Evolutionary conservation across 1,140 invertebrate species (phyloP).

Genomic region (Papilio helenus): DNA sequence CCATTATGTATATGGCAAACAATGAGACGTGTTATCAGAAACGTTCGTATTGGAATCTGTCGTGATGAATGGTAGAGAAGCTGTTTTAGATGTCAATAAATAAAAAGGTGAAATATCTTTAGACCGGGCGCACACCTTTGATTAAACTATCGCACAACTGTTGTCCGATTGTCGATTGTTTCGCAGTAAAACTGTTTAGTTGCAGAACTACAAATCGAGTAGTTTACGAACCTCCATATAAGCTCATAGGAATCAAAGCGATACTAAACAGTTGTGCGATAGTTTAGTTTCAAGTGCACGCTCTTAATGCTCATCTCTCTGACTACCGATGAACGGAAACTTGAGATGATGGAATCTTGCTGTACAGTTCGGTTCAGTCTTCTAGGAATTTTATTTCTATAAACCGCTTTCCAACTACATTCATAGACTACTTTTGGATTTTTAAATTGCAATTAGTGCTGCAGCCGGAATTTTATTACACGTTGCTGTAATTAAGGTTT

Average conservation of each 20-base stretch:
- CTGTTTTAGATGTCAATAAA: constrained; percentile 81
- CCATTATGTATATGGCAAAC: constrained; percentile 79
- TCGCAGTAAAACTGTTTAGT: too few relatives aligned
- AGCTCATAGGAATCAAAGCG: too few relatives aligned
- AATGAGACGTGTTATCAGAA: constrained; percentile 75
- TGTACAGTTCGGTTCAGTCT: constrained; percentile 52
- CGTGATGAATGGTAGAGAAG: constrained; percentile 71
- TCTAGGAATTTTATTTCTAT: not conserved
- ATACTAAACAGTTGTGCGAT: too few relatives aligned
- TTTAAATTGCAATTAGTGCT: constrained; percentile 30
- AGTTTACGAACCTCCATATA: too few relatives aligned
- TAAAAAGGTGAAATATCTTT: constrained; percentile 75
- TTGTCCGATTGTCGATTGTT: too few relatives aligned
- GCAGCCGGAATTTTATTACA: constrained; percentile 13
- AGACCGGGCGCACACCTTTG: too few relatives aligned
- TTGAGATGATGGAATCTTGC: constrained; percentile 59
- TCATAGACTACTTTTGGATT: not conserved
- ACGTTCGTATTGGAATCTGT: constrained; percentile 53
- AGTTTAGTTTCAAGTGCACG: too few relatives aligned
- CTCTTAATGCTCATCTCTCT: constrained; percentile 57
- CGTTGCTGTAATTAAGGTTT: constrained; percentile 32
- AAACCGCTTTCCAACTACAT: constrained; percentile 4
- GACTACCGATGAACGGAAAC: constrained; percentile 47
- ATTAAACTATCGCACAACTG: too few relatives aligned
- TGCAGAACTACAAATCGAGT: too few relatives aligned